Percentiles rank a stretch among this genome's conserved stretches.
Evolutionary conservation across 2,888 invertebrate genomes (phyloP).

Genomic region (Xestia rhomboidea): DNA sequence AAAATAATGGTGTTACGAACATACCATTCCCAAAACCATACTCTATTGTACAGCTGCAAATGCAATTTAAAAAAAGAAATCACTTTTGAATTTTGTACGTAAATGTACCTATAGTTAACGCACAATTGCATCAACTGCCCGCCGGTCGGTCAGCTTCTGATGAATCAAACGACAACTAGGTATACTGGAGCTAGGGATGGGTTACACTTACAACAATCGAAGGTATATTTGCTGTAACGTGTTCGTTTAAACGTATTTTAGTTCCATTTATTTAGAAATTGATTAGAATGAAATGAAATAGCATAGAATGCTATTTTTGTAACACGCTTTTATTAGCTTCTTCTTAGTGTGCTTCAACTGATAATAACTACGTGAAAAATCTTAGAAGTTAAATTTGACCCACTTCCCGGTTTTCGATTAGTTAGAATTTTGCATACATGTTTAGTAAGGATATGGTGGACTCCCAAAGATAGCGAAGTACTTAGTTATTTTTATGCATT

Average conservation of each 20-base stretch:
- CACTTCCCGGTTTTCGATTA: too few relatives aligned
- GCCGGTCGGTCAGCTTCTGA: conserved; percentile 61
- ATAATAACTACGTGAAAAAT: too few relatives aligned
- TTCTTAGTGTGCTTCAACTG: too few relatives aligned
- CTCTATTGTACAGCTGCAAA: background rate
- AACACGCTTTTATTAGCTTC: too few relatives aligned
- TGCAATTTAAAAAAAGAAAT: background rate
- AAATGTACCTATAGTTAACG: conserved; percentile 45
- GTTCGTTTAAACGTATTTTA: background rate
- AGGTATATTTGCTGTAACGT: background rate
- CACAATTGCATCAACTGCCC: conserved; percentile 72
- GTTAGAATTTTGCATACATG: too few relatives aligned
- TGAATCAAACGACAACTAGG: conserved; percentile 77
- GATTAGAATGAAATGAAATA: too few relatives aligned
- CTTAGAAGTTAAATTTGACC: too few relatives aligned
- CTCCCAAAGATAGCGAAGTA: too few relatives aligned
- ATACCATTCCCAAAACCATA: background rate
- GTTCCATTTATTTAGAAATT: background rate
- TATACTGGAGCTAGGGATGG: conserved; percentile 44
- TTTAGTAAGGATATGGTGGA: too few relatives aligned
- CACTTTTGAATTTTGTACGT: background rate
- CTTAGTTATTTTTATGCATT: too few relatives aligned
- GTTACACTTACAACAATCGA: background rate
- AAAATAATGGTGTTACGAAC: background rate
- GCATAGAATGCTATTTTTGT: background rate